Evolutionary conservation across 2,797 vertebrate genomes (phyloP), one percentile per base, ranked within the genome.

Genomic region (Allobates femoralis): DNA sequence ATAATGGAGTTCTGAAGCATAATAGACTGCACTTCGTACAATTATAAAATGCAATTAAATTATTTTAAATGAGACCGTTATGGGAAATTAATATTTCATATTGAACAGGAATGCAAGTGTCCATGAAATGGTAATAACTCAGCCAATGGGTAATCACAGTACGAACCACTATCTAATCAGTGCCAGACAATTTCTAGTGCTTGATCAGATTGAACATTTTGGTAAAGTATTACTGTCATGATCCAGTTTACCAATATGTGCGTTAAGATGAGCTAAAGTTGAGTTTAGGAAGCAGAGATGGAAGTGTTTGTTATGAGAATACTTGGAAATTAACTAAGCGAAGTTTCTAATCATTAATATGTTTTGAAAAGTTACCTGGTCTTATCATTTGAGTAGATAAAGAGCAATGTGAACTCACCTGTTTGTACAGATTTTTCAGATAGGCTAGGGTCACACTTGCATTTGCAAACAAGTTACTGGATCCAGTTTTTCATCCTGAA

Each of bases 31-130:
- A 78, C 69, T 76, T 66, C 50, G 30, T 78, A 85, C 37, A 28
- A 85, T 78, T 85, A 77, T 60, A 85, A 78, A 67, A 66, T 79
- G 60, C 60, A 78, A 85, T 77, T 53, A 79, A 67, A 69, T 53
- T 85, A 55, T 64, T 67, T 62, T 67, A 85, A 85, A 79, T 85
- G 30, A 85, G 75, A 64, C 55, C 19, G 75, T 85, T 78, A 69
- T 66, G 30, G 60, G 62, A 66, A 77, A 85, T 77, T 78, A 66
- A 85, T 67, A 67, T 77, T 84, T 77, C 7, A 67, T 67, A 78
- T 56, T 37, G 30, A 77, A 28, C 18, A 37, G 41, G 21, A 69
- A 78, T 37, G 28, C 30, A 83, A 41, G 53, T 41, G 26, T 26
- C 60, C 55, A 18, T 41, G 55, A 56, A 41, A 23, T 51, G 19